These are phyloP conservation scores for Axis porcinus DNA, from an alignment of 2,113 vertebrate genomes.

Conservation along the genomic window DNA sequence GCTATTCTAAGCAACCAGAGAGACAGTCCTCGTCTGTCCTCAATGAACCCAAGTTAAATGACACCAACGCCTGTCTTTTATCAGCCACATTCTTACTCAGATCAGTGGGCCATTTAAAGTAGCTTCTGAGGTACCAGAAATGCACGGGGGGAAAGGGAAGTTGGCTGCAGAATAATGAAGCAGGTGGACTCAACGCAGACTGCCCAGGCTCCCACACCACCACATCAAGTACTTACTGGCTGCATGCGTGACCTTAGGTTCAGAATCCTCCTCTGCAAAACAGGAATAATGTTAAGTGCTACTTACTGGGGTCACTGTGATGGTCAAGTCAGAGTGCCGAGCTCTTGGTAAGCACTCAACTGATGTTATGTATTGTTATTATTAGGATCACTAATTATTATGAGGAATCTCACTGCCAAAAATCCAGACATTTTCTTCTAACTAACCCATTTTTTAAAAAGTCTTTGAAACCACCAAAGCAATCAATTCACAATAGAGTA, in stretches of 20 bases:
- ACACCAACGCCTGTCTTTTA: not conserved
- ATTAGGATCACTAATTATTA: not conserved
- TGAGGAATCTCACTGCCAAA: not conserved
- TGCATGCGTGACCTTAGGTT: not conserved
- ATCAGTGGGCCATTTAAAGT: not conserved
- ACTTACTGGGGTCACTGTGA: not conserved
- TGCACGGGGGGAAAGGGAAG: not conserved
- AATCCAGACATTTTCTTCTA: not conserved
- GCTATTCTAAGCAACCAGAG: not conserved
- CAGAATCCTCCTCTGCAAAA: not conserved
- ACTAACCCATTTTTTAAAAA: not conserved
- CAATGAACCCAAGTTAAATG: not conserved
- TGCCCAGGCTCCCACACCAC: not conserved
- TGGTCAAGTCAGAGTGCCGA: not conserved
- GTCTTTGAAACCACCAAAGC: not conserved
- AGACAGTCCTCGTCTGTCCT: not conserved
- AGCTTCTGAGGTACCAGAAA: not conserved
- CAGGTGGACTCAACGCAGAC: not conserved
- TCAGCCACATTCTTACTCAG: not conserved
- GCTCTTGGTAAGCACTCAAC: not conserved
- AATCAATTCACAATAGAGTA: not conserved
- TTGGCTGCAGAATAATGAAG: not conserved
- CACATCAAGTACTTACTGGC: not conserved
- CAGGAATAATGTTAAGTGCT: no score
- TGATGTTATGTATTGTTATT: not conserved